Conservation (phyloP, 1,140 invertebrate species). For the Bombus confusus region DNA sequence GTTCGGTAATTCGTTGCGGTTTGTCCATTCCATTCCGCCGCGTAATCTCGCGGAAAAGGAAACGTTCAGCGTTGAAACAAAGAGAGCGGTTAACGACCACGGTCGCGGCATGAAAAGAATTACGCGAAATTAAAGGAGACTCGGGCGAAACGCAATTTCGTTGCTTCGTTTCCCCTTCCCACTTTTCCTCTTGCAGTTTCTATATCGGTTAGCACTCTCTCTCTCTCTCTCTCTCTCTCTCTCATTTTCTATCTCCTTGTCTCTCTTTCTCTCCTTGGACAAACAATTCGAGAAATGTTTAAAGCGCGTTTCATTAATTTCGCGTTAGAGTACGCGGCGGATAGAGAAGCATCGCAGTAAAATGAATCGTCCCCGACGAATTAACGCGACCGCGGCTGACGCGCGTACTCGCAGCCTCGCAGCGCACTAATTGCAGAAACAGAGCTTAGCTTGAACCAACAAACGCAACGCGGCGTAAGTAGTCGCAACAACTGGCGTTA, state of each 20-base stretch:
- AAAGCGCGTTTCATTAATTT: slow-evolving; percentile 31
- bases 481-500: slow-evolving; percentile 59
- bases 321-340: background rate
- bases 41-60: too few relatives aligned
- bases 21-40: too few relatives aligned
- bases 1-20: too few relatives aligned
- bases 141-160: too few relatives aligned
- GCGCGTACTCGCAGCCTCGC: too few relatives aligned
- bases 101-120: too few relatives aligned
- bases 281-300: slow-evolving; percentile 20
- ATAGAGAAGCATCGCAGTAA: slow-evolving; percentile 8
- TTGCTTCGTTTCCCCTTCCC: too few relatives aligned
- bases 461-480: slow-evolving; percentile 55
- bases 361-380: slow-evolving; percentile 39
- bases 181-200: background rate
- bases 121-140: too few relatives aligned
- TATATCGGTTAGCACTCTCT: background rate
- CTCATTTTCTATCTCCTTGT: too few relatives aligned
- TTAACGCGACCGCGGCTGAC: slow-evolving; percentile 22
- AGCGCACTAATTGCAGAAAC: slow-evolving; percentile 55
- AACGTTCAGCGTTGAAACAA: too few relatives aligned
- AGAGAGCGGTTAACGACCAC: too few relatives aligned
- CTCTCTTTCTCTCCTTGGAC: background rate
- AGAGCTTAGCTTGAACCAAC: slow-evolving; percentile 45
- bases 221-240: background rate